A percentile compares a stretch with the other conserved stretches of the same genome.
Evolutionary conservation across 2,888 invertebrate genomes (phyloP).

Genomic region (Conistra vaccinii): DNA sequence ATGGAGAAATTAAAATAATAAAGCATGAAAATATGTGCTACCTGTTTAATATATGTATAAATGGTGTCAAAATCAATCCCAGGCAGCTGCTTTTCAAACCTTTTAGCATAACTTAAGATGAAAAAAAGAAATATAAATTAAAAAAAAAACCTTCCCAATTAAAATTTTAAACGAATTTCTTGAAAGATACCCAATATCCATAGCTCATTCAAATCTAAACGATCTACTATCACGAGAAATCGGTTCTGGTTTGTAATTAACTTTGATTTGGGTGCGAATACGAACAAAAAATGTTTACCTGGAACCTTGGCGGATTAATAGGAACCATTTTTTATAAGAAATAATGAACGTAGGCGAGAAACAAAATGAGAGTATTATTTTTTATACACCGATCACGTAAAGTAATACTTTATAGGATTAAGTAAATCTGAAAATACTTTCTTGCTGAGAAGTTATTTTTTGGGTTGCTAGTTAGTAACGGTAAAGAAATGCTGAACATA

Average conservation of each 20-base stretch:
- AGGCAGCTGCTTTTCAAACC: not conserved
- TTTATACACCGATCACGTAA: conserved; percentile 21
- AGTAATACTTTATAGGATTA: conserved; percentile 5
- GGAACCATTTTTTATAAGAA: conserved; percentile 33
- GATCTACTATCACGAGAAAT: conserved; percentile 54
- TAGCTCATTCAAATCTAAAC: conserved; percentile 56
- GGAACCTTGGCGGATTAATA: conserved; percentile 53
- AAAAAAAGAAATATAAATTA: not conserved
- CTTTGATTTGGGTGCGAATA: conserved; percentile 63
- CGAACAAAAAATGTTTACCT: conserved; percentile 64
- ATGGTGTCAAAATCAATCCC: conserved; percentile 12
- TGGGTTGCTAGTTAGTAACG: not conserved
- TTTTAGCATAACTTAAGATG: not conserved
- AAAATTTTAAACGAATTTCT: conserved; percentile 54
- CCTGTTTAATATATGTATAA: not conserved
- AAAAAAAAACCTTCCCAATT: conserved; percentile 33
- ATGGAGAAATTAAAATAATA: not conserved
- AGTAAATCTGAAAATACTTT: conserved; percentile 16
- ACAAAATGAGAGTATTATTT: conserved; percentile 29
- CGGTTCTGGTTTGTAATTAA: conserved; percentile 63
- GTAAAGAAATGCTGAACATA: not conserved
- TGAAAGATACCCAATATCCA: conserved; percentile 43
- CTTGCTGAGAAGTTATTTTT: not conserved
- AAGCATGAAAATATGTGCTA: not conserved
- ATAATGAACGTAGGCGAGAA: conserved; percentile 10